These are phyloP conservation scores for Coranthus polyacanthus DNA, from an alignment of 2,797 vertebrate genomes.

Conservation along the genomic window DNA sequence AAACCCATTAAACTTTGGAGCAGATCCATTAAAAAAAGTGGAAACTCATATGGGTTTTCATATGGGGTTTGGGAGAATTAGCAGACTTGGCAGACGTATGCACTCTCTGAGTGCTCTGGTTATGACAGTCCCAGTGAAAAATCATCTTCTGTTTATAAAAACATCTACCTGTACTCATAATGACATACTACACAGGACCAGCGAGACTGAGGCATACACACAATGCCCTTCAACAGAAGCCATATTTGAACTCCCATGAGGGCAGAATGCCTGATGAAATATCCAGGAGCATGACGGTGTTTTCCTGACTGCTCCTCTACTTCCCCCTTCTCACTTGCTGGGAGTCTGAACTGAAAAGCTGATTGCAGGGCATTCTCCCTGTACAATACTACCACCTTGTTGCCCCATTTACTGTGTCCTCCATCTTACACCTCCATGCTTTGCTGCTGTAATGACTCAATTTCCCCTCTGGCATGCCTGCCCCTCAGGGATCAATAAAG, in stretches of 20 bases:
- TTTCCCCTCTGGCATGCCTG: conserved; percentile 63
- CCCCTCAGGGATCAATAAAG: conserved; percentile 75
- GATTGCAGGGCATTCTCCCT: conserved; percentile 39
- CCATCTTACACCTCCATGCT: conserved; percentile 44
- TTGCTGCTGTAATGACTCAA: conserved; percentile 66
- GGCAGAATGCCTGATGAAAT: conserved; percentile 4
- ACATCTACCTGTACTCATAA: neutral
- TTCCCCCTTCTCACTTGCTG: neutral
- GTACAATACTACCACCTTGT: conserved; percentile 47
- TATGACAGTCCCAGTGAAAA: neutral
- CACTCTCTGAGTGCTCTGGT: too few species aligned
- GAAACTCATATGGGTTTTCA: too few species aligned
- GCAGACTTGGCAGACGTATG: too few species aligned
- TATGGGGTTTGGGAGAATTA: too few species aligned
- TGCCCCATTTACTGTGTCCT: conserved; percentile 52
- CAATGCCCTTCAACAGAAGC: neutral
- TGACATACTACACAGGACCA: too few species aligned
- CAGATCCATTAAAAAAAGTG: too few species aligned
- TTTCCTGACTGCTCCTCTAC: conserved; percentile 5
- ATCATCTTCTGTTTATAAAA: neutral
- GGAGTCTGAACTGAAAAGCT: conserved; percentile 27
- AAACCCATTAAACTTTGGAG: too few species aligned
- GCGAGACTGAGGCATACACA: neutral
- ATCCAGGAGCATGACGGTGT: conserved; percentile 18
- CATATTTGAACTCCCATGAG: neutral